These are phyloP conservation scores for Eulemur coronatus DNA, from an alignment of 2,797 vertebrate genomes.

Conservation along the genomic window DNA sequence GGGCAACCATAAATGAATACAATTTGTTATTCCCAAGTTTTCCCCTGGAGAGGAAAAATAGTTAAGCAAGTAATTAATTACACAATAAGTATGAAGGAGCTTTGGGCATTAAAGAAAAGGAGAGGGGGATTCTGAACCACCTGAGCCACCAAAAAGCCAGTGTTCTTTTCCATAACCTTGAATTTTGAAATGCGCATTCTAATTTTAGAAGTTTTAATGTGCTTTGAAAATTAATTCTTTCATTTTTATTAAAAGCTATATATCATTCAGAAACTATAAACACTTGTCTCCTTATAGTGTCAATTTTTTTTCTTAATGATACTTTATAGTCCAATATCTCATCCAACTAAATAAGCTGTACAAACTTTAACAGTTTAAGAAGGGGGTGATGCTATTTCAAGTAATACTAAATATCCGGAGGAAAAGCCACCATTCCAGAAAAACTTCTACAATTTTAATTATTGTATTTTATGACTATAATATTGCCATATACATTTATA, in stretches of 20 bases:
- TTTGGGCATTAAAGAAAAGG: background rate
- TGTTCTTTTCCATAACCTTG: background rate
- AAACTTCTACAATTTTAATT: conserved; percentile 48
- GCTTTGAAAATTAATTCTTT: conserved; percentile 48
- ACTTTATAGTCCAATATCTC: conserved; percentile 57
- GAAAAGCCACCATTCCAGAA: background rate
- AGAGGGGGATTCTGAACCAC: background rate
- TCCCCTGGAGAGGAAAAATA: background rate
- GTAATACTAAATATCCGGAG: conserved; percentile 13
- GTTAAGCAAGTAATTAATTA: background rate
- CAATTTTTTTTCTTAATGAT: conserved; percentile 63
- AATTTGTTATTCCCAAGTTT: background rate
- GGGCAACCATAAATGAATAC: background rate
- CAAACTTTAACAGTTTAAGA: background rate
- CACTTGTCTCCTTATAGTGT: conserved; percentile 12
- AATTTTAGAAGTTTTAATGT: conserved; percentile 25
- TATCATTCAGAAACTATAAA: conserved; percentile 50
- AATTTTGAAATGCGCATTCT: background rate
- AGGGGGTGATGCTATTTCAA: background rate
- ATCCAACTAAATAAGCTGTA: conserved; percentile 42
- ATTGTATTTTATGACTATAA: conserved; percentile 55
- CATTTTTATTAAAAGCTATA: conserved; percentile 66
- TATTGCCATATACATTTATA: background rate
- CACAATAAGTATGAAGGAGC: background rate
- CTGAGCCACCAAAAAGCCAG: background rate